These are phyloP conservation scores for Oscheius onirici DNA, from an alignment of 2,888 invertebrate genomes.

Conservation along the genomic window DNA sequence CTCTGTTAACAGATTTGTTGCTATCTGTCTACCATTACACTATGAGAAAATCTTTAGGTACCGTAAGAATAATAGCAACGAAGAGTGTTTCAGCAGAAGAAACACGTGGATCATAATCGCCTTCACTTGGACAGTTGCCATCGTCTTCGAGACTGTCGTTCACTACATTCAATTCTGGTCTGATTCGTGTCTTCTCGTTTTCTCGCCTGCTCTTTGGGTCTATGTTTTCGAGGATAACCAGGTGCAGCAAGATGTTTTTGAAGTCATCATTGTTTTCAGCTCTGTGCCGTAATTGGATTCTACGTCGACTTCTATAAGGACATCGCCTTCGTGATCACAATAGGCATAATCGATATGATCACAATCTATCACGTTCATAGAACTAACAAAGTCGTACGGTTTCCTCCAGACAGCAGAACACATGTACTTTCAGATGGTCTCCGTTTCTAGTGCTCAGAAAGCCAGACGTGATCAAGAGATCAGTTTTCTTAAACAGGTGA, in stretches of 20 bases:
- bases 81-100: background rate
- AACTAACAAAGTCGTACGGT: background rate
- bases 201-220: conserved; percentile 3
- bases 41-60: conserved; percentile 31
- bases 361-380: conserved; percentile 35
- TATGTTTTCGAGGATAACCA: conserved; percentile 15
- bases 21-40: conserved; percentile 21
- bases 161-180: conserved; percentile 14
- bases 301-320: conserved; percentile 38
- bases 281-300: conserved; percentile 33
- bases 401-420: background rate
- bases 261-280: background rate
- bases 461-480: conserved; percentile 6
- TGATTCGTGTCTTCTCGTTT: conserved; percentile 5
- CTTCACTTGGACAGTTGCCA: conserved; percentile 12
- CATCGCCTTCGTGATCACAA: conserved; percentile 20
- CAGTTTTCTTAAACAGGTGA: conserved; percentile 27
- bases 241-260: background rate
- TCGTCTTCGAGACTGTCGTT: conserved; percentile 1
- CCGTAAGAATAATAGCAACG: background rate
- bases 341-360: conserved; percentile 30
- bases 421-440: background rate
- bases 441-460: background rate
- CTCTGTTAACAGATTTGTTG: conserved; percentile 15
- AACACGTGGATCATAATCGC: conserved; percentile 18